These are phyloP conservation scores for Leptobrachium leishanense DNA, from an alignment of 2,113 vertebrate species.

Conservation along the genomic window DNA sequence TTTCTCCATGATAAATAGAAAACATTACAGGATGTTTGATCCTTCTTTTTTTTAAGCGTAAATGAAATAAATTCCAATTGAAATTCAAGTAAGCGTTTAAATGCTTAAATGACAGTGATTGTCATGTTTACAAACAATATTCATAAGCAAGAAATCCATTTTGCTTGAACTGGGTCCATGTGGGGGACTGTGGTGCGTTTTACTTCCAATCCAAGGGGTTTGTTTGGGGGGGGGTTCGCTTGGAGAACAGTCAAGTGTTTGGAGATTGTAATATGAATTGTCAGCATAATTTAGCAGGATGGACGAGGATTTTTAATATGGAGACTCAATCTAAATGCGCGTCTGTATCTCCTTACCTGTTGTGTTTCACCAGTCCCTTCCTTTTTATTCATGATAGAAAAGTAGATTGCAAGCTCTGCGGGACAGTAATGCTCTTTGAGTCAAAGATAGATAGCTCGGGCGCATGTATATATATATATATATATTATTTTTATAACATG, in stretches of 20 bases:
- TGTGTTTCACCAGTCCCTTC: too few relatives aligned
- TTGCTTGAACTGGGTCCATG: constrained; percentile 37
- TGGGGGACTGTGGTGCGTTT: neutral
- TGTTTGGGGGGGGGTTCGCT: constrained; percentile 14
- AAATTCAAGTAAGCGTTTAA: constrained; percentile 44
- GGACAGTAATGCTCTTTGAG: too few relatives aligned
- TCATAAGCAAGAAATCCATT: constrained; percentile 44
- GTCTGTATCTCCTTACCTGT: neutral
- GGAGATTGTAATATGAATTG: constrained; percentile 31
- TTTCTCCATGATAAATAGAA: constrained; percentile 23
- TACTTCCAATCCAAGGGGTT: constrained; percentile 17
- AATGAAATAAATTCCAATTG: constrained; percentile 43
- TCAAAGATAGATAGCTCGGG: too few relatives aligned
- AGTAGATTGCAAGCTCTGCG: too few relatives aligned
- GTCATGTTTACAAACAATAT: constrained; percentile 55
- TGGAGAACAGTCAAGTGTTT: constrained; percentile 15
- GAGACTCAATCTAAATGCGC: neutral
- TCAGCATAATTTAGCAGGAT: constrained; percentile 15
- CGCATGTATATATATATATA: too few relatives aligned
- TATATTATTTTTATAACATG: too few relatives aligned
- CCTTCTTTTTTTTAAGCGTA: constrained; percentile 4
- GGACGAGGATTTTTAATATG: neutral
- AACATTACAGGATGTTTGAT: neutral
- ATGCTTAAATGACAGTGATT: constrained; percentile 42
- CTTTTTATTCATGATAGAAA: too few relatives aligned